Percentiles rank a stretch among this genome's conserved stretches.
These are phyloP conservation scores for Nemurella pictetii DNA, from an alignment of 2,888 invertebrate genomes.

Conservation along the genomic window DNA sequence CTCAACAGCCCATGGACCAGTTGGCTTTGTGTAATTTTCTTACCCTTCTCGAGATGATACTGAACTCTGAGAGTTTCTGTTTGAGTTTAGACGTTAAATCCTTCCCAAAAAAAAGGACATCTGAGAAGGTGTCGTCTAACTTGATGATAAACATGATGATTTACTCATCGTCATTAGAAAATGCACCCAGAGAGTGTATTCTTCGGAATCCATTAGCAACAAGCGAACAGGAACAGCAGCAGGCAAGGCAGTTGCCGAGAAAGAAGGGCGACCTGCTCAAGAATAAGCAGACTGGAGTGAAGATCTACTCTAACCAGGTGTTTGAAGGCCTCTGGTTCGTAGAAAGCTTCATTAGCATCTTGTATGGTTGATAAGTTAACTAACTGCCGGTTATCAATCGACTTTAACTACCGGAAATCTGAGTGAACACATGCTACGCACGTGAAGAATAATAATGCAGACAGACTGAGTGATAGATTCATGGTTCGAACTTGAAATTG, in stretches of 20 bases:
- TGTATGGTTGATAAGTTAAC: neutral
- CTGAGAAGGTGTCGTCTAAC: neutral
- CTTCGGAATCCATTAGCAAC: too few relatives aligned
- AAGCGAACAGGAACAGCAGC: too few relatives aligned
- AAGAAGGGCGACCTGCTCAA: too few relatives aligned
- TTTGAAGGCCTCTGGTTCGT: neutral
- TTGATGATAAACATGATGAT: neutral
- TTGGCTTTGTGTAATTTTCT: too few relatives aligned
- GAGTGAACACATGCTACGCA: neutral
- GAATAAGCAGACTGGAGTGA: too few relatives aligned
- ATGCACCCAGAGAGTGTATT: neutral
- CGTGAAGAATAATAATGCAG: neutral
- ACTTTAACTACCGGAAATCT: neutral
- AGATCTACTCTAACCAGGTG: too few relatives aligned
- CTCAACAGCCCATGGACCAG: too few relatives aligned
- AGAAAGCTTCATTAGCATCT: neutral
- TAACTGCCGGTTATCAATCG: neutral
- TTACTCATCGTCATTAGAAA: neutral
- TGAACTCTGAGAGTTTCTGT: too few relatives aligned
- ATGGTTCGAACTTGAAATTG: neutral
- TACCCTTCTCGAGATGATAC: too few relatives aligned
- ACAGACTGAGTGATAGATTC: neutral
- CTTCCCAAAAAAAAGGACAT: too few relatives aligned
- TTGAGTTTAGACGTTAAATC: too few relatives aligned
- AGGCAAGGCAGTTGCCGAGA: neutral